A percentile compares a stretch with the other conserved stretches of the same genome.
phyloP scores from a whole-genome alignment of 2,113 vertebrate genomes.

The Crocuta crocuta region DNA sequence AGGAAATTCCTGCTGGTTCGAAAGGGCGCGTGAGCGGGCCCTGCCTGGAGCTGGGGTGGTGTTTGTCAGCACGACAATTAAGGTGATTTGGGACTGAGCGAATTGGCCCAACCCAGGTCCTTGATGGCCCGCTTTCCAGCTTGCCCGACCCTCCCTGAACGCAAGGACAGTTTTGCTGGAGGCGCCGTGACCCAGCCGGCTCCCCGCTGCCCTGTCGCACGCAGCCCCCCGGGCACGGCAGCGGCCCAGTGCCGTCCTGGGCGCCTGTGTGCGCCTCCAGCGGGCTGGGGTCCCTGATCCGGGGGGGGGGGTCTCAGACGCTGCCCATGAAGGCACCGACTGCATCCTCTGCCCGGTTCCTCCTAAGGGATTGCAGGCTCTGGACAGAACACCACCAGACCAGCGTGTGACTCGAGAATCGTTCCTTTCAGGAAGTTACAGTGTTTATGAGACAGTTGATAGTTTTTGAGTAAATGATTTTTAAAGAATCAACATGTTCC shows the following conservation, averaged over 20 bases:
- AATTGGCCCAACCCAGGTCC: background rate
- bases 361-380: background rate
- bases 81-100: background rate
- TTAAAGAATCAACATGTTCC: background rate
- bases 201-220: background rate
- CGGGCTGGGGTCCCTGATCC: background rate
- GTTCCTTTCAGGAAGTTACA: background rate
- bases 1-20: background rate
- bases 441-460: background rate
- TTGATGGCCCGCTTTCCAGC: background rate
- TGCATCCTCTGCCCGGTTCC: too few species aligned
- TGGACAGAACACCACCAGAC: background rate
- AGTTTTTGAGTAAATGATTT: background rate
- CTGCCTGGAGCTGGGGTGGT: background rate
- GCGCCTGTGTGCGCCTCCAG: background rate
- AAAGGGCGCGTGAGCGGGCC: background rate
- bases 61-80: background rate
- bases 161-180: background rate
- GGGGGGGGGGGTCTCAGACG: background rate
- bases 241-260: background rate
- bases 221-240: background rate
- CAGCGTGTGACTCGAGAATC: background rate
- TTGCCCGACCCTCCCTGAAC: background rate
- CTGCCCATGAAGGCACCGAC: background rate
- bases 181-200: background rate